Conservation (phyloP, 2,797 vertebrate genomes). For the Zalophus californianus region DNA sequence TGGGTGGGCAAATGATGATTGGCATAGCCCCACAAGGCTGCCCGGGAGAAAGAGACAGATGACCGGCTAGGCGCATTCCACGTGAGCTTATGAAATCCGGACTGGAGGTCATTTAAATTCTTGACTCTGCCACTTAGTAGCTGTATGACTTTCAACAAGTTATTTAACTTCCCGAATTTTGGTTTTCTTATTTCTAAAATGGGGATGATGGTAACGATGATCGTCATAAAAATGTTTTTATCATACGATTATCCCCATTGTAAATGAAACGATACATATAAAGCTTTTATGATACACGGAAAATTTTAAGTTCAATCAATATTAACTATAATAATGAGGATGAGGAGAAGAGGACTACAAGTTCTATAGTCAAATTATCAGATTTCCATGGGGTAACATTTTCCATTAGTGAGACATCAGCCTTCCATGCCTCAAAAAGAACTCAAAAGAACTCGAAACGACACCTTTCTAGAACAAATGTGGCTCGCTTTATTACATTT, state of each 20-base stretch:
- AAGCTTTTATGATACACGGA: neutral
- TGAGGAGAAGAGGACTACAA: neutral
- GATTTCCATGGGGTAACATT: neutral
- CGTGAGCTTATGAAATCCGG: neutral
- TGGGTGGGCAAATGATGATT: neutral
- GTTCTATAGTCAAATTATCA: neutral
- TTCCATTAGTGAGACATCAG: neutral
- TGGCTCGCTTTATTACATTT: neutral
- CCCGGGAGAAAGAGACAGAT: neutral
- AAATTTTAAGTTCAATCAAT: neutral
- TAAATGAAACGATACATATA: neutral
- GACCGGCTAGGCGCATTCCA: neutral
- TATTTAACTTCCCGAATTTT: conserved; percentile 6
- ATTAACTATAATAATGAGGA: neutral
- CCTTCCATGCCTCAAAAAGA: neutral
- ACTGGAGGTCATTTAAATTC: neutral
- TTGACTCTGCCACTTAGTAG: conserved; percentile 10
- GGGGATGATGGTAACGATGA: neutral
- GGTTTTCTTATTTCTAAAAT: conserved; percentile 17
- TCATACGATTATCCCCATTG: neutral
- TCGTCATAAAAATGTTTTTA: neutral
- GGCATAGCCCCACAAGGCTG: neutral
- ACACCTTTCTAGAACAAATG: neutral
- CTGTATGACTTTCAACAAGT: neutral
- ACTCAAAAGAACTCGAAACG: neutral